Conservation (phyloP, 92 coral and sea anemone species). For the Epizoanthus fatuus region DNA sequence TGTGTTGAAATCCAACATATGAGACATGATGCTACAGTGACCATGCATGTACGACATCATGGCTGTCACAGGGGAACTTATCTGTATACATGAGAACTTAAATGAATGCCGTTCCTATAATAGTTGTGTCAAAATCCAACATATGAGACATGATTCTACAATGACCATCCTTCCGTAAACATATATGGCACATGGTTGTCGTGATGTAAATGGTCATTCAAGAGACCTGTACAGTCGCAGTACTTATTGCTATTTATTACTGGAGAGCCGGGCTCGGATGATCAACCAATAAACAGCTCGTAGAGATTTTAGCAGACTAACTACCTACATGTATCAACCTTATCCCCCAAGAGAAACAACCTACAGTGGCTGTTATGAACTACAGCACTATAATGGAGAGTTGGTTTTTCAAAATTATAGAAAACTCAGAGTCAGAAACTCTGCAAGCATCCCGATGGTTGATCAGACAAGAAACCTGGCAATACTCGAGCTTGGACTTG, state of each 20-base stretch:
- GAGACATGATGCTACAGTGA: neutral
- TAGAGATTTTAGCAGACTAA: neutral
- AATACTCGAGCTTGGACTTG: too few species aligned
- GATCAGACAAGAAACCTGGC: too few species aligned
- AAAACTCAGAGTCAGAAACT: too few species aligned
- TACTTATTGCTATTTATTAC: neutral
- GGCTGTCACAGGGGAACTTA: neutral
- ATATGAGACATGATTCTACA: neutral
- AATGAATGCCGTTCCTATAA: neutral
- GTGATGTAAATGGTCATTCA: too few species aligned
- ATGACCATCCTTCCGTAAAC: neutral
- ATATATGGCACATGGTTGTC: too few species aligned
- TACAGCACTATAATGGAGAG: too few species aligned
- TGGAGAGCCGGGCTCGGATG: neutral
- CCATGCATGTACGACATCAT: neutral
- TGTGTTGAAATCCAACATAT: neutral
- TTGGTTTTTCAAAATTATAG: too few species aligned
- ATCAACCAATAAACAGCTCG: neutral
- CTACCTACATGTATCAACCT: too few species aligned
- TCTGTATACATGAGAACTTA: neutral
- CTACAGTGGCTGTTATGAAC: too few species aligned
- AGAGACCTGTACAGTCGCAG: neutral
- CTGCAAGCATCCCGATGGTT: too few species aligned
- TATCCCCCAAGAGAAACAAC: too few species aligned
- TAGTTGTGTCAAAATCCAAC: neutral